phyloP scores from a whole-genome alignment of 2,113 vertebrate genomes.

The Ursus arctos region DNA sequence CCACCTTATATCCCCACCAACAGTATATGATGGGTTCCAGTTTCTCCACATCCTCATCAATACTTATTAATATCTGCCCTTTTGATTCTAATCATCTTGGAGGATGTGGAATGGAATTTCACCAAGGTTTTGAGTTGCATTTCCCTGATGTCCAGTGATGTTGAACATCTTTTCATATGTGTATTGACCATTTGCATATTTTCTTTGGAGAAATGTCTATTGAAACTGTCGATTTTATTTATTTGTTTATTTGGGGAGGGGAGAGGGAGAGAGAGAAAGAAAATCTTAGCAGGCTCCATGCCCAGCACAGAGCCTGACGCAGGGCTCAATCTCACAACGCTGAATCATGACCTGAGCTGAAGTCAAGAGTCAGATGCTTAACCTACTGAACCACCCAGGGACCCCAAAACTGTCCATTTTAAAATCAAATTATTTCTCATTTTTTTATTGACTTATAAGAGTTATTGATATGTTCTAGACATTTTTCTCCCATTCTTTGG shows the following conservation, averaged over 20 bases:
- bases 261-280: background rate
- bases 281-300: background rate
- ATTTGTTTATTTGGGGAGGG: background rate
- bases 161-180: background rate
- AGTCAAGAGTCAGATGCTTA: background rate
- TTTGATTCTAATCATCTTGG: background rate
- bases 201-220: conserved; percentile 28
- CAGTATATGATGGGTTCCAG: background rate
- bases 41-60: background rate
- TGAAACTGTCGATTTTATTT: background rate
- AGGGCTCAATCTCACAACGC: background rate
- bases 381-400: background rate
- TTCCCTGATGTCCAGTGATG: background rate
- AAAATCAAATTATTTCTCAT: background rate
- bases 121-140: conserved; percentile 21
- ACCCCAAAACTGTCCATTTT: background rate
- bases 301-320: background rate
- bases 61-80: background rate
- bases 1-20: background rate
- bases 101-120: background rate
- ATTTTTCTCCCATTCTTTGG: conserved; percentile 1
- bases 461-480: background rate
- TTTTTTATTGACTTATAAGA: background rate
- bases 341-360: background rate
- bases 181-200: background rate